Conservation (phyloP, 1,140 invertebrate species). For the Acromyrmex echinatior region DNA sequence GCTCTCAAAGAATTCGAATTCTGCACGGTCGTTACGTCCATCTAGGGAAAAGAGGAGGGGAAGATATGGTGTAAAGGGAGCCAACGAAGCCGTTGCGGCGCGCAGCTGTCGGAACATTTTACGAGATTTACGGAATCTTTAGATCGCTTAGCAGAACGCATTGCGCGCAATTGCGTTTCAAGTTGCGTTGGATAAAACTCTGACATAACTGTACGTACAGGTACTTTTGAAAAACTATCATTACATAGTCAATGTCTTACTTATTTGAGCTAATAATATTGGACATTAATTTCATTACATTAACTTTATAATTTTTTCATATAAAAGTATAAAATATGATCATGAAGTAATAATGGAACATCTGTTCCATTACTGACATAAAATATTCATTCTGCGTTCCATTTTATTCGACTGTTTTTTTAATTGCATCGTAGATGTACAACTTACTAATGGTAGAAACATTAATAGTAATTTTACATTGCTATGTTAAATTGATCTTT, state of each 20-base stretch:
- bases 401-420: too few relatives aligned
- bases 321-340: neutral
- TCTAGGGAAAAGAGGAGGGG: constrained; percentile 38
- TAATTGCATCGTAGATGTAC: too few relatives aligned
- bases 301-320: constrained; percentile 5
- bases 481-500: too few relatives aligned
- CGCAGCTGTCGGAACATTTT: constrained; percentile 51
- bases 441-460: too few relatives aligned
- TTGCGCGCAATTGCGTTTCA: constrained; percentile 13
- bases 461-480: too few relatives aligned
- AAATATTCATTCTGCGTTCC: too few relatives aligned
- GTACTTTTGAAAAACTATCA: neutral
- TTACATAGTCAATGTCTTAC: too few relatives aligned
- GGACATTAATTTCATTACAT: neutral
- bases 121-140: constrained; percentile 61
- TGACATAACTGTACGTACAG: constrained; percentile 6
- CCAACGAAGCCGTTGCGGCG: constrained; percentile 39
- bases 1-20: constrained; percentile 37
- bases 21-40: constrained; percentile 39
- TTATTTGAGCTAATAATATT: neutral
- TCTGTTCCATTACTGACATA: too few relatives aligned
- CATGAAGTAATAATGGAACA: too few relatives aligned
- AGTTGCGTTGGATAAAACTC: neutral
- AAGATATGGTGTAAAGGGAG: constrained; percentile 44
- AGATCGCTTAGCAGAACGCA: constrained; percentile 21